A percentile compares a stretch with the other conserved stretches of the same genome.
Conservation (phyloP, 2,113 vertebrate genomes). For the Cairina moschata region DNA sequence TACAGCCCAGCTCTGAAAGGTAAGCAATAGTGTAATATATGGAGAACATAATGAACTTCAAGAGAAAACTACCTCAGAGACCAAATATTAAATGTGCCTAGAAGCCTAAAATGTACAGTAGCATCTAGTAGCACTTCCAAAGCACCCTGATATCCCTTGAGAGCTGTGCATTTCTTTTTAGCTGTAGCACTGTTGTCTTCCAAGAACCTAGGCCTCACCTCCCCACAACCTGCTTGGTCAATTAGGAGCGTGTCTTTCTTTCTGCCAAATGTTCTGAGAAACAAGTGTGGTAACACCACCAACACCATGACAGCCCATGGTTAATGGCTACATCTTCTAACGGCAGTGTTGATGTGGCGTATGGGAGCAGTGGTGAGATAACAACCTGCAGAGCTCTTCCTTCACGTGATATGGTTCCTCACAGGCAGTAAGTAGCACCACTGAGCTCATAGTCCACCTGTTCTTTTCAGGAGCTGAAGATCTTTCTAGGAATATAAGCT, state of each 20-base stretch:
- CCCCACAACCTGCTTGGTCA: not conserved
- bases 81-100: not conserved
- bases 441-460: not conserved
- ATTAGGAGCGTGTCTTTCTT: not conserved
- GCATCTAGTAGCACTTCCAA: not conserved
- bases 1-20: not conserved
- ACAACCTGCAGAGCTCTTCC: not conserved
- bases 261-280: not conserved
- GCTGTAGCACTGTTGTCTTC: not conserved
- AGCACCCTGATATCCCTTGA: not conserved
- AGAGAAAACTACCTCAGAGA: not conserved
- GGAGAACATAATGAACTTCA: not conserved
- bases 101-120: not conserved
- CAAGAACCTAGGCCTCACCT: not conserved
- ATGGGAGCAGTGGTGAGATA: not conserved
- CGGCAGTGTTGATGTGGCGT: rapidly evolving
- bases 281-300: not conserved
- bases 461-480: not conserved
- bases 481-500: not conserved
- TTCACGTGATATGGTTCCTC: not conserved
- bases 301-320: not conserved
- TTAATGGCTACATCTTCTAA: not conserved
- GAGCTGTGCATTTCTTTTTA: not conserved
- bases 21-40: not conserved
- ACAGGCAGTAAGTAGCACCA: not conserved